A percentile compares a stretch with the other conserved stretches of the same genome.
Conservation (phyloP, 2,113 vertebrate genomes). For the Eleginops maclovinus region DNA sequence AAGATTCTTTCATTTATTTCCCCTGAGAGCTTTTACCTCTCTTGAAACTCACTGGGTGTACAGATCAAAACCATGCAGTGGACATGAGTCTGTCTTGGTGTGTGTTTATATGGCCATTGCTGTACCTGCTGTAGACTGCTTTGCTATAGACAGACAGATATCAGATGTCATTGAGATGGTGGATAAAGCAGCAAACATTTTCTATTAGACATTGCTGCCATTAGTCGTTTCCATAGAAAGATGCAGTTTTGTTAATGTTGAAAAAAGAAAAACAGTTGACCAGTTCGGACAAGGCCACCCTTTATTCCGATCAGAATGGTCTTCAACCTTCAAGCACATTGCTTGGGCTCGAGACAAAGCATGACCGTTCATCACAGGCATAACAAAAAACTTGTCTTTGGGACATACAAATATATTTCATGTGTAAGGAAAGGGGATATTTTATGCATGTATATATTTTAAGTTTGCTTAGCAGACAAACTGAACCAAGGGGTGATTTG, state of each 20-base stretch:
- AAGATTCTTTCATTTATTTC: constrained; percentile 11
- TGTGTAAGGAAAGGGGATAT: too few relatives aligned
- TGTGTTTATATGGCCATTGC: constrained; percentile 10
- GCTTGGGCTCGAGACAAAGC: too few relatives aligned
- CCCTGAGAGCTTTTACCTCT: constrained; percentile 27
- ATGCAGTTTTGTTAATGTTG: not conserved
- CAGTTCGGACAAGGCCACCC: too few relatives aligned
- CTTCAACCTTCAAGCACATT: too few relatives aligned
- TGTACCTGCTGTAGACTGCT: constrained; percentile 7
- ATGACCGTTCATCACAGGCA: too few relatives aligned
- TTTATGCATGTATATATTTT: too few relatives aligned
- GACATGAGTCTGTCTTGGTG: not conserved
- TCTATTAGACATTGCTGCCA: constrained; percentile 1
- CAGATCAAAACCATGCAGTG: constrained; percentile 24
- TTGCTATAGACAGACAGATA: not conserved
- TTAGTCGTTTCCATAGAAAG: not conserved
- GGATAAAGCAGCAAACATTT: not conserved
- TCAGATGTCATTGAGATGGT: not conserved
- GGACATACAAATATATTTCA: too few relatives aligned
- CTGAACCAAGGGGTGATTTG: too few relatives aligned
- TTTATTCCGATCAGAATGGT: too few relatives aligned
- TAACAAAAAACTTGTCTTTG: too few relatives aligned
- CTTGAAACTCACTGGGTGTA: not conserved
- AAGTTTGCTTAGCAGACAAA: too few relatives aligned
- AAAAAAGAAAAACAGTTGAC: too few relatives aligned